Conservation (phyloP, 2,113 vertebrate genomes). For the Clarias gariepinus region DNA sequence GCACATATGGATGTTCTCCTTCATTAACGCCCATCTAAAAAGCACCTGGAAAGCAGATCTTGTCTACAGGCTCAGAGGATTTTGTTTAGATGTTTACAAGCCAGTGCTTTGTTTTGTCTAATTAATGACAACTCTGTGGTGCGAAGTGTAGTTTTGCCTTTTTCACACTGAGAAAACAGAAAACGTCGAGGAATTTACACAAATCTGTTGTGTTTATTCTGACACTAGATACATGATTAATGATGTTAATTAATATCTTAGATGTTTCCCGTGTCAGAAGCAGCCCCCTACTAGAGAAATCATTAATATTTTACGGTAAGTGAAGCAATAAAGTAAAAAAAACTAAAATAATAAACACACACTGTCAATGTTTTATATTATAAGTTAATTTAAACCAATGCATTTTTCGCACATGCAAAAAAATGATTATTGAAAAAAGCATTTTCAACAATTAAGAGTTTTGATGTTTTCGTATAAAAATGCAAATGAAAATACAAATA, state of each 20-base stretch:
- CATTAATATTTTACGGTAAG: slow-evolving; percentile 7
- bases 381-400: background rate
- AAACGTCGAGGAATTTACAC: background rate
- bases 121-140: slow-evolving; percentile 23
- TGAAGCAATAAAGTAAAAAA: background rate
- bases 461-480: background rate
- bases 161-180: slow-evolving; percentile 10
- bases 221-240: slow-evolving; percentile 17
- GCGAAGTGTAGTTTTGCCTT: background rate
- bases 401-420: background rate
- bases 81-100: slow-evolving; percentile 32
- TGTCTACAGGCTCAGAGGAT: slow-evolving; percentile 10
- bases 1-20: slow-evolving; percentile 14
- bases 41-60: slow-evolving; percentile 24
- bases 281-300: background rate
- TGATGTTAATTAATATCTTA: slow-evolving; percentile 1
- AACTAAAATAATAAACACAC: background rate
- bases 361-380: background rate
- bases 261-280: background rate
- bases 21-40: slow-evolving; percentile 29
- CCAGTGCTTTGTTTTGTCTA: slow-evolving; percentile 14
- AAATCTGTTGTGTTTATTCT: background rate
- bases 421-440: background rate
- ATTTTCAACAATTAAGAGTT: background rate
- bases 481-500: background rate